Conservation (phyloP, 2,888 invertebrate species). For the Drosophila birchii region DNA sequence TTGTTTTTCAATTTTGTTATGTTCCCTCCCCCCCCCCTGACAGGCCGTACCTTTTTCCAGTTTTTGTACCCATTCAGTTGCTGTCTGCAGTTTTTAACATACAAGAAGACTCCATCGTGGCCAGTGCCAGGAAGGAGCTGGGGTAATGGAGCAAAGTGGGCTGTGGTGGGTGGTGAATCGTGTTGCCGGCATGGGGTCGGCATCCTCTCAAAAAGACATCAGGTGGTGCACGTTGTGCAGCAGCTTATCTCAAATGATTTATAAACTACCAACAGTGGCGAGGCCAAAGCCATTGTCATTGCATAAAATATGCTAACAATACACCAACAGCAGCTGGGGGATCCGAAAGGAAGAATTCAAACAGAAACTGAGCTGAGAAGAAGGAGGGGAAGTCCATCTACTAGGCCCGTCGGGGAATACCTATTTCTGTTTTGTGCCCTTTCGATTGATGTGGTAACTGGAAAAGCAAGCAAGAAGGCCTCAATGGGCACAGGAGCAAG, state of each 20-base stretch:
- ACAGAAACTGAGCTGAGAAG: constrained; percentile 9
- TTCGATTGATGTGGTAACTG: constrained; percentile 3
- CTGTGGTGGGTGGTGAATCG: constrained; percentile 8
- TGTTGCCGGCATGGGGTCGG: constrained; percentile 47
- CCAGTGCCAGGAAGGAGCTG: constrained; percentile 43
- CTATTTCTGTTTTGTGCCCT: constrained; percentile 3
- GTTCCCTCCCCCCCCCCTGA: constrained; percentile 44
- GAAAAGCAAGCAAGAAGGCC: not conserved
- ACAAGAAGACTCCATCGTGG: constrained; percentile 52
- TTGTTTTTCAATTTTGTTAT: constrained; percentile 63
- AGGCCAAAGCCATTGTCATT: constrained; percentile 83
- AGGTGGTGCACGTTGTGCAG: constrained; percentile 83
- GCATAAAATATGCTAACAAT: constrained; percentile 82
- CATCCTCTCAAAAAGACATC: constrained; percentile 79
- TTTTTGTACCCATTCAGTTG: constrained; percentile 75
- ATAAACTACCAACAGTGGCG: constrained; percentile 83
- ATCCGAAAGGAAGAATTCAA: constrained; percentile 26
- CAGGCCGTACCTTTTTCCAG: constrained; percentile 49
- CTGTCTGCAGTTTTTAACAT: constrained; percentile 75
- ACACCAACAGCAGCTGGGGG: constrained; percentile 42
- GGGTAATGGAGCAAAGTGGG: constrained; percentile 3
- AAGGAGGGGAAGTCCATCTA: not conserved
- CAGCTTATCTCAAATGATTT: constrained; percentile 84
- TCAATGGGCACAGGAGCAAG: not conserved
- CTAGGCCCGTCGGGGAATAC: not conserved